phyloP scores from a whole-genome alignment of 2,888 invertebrate genomes.

The Fragum whitleyi region DNA sequence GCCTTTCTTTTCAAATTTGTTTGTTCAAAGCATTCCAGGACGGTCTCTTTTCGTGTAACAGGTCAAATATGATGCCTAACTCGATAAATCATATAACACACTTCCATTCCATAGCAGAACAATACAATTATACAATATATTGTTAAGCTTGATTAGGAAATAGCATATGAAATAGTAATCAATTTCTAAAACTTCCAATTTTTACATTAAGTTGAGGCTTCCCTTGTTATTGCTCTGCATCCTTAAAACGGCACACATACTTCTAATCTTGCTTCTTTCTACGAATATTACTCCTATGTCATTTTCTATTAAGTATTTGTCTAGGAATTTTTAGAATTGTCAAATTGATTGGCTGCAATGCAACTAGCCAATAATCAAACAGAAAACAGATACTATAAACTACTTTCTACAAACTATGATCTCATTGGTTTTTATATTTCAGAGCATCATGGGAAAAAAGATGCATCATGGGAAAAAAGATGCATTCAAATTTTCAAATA shows the following conservation, averaged over 20 bases:
- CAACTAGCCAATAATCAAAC: constrained; percentile 17
- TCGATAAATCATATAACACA: no score
- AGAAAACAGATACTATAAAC: constrained; percentile 5
- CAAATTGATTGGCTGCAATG: constrained; percentile 42
- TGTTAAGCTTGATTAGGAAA: no score
- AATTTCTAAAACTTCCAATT: no score
- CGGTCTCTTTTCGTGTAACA: no score
- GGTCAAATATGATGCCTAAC: no score
- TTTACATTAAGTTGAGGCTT: constrained; percentile 32
- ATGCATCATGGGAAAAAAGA: constrained; percentile 58
- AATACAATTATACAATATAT: no score
- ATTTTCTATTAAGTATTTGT: not conserved
- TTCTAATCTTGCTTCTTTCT: not conserved
- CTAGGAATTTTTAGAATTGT: not conserved
- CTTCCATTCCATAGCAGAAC: no score
- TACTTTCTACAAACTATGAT: constrained; percentile 43
- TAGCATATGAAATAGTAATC: no score
- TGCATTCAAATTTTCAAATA: constrained; percentile 59
- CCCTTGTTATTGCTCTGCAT: constrained; percentile 67
- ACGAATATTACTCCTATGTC: not conserved
- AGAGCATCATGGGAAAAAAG: constrained; percentile 55
- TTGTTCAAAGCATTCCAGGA: no score
- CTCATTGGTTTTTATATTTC: constrained; percentile 55
- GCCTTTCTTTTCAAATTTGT: no score
- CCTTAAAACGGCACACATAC: constrained; percentile 60